Evolutionary conservation across 2,113 vertebrate genomes (phyloP).

Genomic region (Lasiurus borealis): DNA sequence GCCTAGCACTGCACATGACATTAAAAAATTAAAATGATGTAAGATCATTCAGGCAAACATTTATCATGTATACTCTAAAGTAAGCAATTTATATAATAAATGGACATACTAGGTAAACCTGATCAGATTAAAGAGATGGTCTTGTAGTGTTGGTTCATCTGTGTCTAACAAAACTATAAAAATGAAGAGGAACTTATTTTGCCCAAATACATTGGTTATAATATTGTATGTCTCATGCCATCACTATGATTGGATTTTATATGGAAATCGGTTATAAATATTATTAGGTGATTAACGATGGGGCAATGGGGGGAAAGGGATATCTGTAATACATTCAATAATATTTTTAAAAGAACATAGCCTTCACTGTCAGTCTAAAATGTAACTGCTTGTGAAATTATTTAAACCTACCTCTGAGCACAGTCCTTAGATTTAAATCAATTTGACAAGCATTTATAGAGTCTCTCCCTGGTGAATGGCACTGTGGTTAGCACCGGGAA

Average conservation of each 20-base stretch:
- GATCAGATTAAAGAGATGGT: not conserved
- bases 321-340: too few relatives aligned
- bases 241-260: constrained; percentile 12
- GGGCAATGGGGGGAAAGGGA: too few relatives aligned
- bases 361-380: constrained; percentile 15
- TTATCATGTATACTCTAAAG: not conserved
- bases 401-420: not conserved
- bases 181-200: not conserved
- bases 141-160: not conserved
- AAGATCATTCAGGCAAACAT: not conserved
- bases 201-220: not conserved
- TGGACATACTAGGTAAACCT: not conserved
- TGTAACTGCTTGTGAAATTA: constrained; percentile 41
- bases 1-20: not conserved
- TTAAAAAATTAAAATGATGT: not conserved
- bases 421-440: not conserved
- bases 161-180: constrained; percentile 35
- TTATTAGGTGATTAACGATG: constrained; percentile 44
- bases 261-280: constrained; percentile 34
- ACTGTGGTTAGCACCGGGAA: not conserved
- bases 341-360: not conserved
- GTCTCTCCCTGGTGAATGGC: not conserved
- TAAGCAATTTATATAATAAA: constrained; percentile 25
- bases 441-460: constrained; percentile 8
- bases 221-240: not conserved